A percentile compares a stretch with the other conserved stretches of the same genome.
Conservation (phyloP, 2,888 invertebrate species). For the Philhelius pedissequus region DNA sequence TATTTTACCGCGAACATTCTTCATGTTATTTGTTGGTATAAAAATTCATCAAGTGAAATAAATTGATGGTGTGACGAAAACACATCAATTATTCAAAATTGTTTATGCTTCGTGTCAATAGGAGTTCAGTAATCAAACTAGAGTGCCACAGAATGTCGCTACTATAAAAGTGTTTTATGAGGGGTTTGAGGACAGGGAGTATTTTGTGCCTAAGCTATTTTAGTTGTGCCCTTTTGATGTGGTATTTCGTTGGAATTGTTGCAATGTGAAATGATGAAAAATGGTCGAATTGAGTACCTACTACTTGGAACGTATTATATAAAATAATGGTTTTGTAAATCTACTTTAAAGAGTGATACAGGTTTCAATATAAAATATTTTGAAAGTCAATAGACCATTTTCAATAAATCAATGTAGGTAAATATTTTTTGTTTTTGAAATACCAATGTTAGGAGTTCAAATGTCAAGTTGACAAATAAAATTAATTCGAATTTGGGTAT, state of each 20-base stretch:
- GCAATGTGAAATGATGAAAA: neutral
- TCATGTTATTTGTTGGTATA: too few relatives aligned
- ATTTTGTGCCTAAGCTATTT: neutral
- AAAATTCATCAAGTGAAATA: neutral
- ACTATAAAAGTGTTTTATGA: neutral
- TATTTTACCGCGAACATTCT: neutral
- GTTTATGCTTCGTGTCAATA: neutral
- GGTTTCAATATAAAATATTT: too few relatives aligned
- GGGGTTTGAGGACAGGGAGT: neutral
- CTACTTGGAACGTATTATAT: neutral
- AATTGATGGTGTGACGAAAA: neutral
- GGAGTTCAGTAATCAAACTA: neutral
- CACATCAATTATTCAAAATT: neutral
- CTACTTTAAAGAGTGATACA: too few relatives aligned
- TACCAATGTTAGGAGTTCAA: too few relatives aligned
- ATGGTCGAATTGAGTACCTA: neutral
- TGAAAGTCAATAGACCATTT: too few relatives aligned
- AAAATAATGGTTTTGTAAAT: too few relatives aligned
- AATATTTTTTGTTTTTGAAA: too few relatives aligned
- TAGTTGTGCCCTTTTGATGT: neutral
- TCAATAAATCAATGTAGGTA: too few relatives aligned
- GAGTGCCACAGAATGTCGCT: neutral
- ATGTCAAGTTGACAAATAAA: too few relatives aligned
- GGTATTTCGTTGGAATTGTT: neutral
- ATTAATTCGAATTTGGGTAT: too few relatives aligned